phyloP scores from a whole-genome alignment of 2,797 vertebrate genomes.

The Melanogrammus aeglefinus region DNA sequence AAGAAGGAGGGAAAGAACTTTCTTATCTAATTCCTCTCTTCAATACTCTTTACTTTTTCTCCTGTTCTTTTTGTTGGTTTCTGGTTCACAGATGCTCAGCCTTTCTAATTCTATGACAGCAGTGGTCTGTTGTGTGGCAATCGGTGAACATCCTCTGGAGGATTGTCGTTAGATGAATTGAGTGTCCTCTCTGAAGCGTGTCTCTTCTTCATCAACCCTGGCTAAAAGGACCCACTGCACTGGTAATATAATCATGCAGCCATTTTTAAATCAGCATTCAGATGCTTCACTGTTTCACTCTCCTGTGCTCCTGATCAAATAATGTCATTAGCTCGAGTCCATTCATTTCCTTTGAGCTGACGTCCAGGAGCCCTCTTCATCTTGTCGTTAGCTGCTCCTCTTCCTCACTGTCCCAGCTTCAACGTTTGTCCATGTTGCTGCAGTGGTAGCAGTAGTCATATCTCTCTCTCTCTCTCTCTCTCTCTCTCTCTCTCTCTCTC shows the following conservation, averaged over 20 bases:
- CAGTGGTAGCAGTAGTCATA: conserved; percentile 17
- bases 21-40: conserved; percentile 13
- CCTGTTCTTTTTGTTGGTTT: neutral
- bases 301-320: conserved; percentile 24
- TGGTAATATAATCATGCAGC: too few relatives aligned
- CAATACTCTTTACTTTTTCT: neutral
- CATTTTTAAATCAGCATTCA: conserved; percentile 12
- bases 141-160: neutral
- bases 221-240: neutral
- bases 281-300: neutral
- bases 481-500: too few relatives aligned
- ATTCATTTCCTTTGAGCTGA: conserved; percentile 36
- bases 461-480: too few relatives aligned
- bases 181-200: neutral
- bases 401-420: neutral
- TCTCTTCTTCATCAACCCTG: neutral
- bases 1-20: conserved; percentile 1
- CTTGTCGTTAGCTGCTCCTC: conserved; percentile 29
- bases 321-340: conserved; percentile 31
- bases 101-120: too few relatives aligned
- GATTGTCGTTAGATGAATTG: neutral
- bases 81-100: neutral
- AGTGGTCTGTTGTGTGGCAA: too few relatives aligned
- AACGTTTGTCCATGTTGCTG: neutral
- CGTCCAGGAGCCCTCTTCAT: conserved; percentile 35